Evolutionary conservation across 1,140 invertebrate species (phyloP), one percentile per base, ranked within the genome.

Genomic region (Ceratitis capitata): DNA sequence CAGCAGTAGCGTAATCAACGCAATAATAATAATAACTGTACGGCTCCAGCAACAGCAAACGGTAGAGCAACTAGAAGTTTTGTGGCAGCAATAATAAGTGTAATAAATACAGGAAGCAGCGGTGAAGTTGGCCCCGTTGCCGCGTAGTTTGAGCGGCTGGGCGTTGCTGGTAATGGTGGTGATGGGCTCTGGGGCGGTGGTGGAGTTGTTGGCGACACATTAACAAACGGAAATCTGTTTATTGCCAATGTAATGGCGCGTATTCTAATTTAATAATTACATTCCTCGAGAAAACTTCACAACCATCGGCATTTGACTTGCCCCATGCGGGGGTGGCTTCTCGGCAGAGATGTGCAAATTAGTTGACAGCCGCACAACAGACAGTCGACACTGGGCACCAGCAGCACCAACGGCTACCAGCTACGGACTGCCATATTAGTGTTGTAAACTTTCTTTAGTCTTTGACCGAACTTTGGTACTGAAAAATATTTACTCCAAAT

Each of bases 201-300:
- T 16, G 6, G 29, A 4, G n/a, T 61, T 61, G 19, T 14, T n/a
- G 23, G 39, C 39, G 6, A 78, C 35, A 45, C 69, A 78, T 78
- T 78, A 78, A 78, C 69, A 42, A 78, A 78, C 69, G 69, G 39
- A 78, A 78, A 78, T 78, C 69, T 78, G 39, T 78, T 78, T 78
- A 78, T 78, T 78, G 69, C 69, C 69, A n/a, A 78, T 78, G 69
- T 78, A 78, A 78, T 78, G 69, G 69, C 69, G n/a, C 69, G 16
- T 78, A 78, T 42, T 78, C 42, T 78, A 78, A 78, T 78, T 78
- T 39, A 78, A 45, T 78, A 78, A 78, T 78, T 78, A 45, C 69
- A 78, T 78, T 78, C 35, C 51, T n/a, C 9, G 12, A 10, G 19
- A 23, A n/a, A 78, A 78, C 39, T 78, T 78, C 45, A 78, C 32